Base-by-base conservation (phyloP, 2,113 vertebrate species). In the Todiramphus chloris region DNA sequence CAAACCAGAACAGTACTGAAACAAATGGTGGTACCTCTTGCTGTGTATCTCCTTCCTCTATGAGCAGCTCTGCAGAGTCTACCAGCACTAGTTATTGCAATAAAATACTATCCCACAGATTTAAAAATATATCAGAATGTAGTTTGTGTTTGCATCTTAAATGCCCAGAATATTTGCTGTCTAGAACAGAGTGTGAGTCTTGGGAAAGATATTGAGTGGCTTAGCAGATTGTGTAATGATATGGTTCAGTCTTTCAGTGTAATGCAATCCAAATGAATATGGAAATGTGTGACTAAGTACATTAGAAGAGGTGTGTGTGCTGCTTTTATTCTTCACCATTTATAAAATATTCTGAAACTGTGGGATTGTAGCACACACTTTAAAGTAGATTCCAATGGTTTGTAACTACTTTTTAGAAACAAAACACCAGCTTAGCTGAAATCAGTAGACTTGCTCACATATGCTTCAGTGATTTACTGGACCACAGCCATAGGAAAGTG, bases 261-360 rank as follows among this genome's bases (percentile, higher is more conserved):
- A 81, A 72, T 17, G 31, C 31, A 82, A 50, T 35, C 37, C 58
- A 55, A 86, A 89, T 86, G 33, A 91, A 73, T 91, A 84, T 58
- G 73, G 86, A 93, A 94, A 94, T 89, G 6, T 84, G 33, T 90
- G 76, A 89, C 73, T 84, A 78, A 93, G 39, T 69, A 62, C 15
- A 16, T 82, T 73, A 90, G 62, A 84, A 58, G 74, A 92, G 58
- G 62, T 73, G n/a, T 2, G 4, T 73, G 46, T 66, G 43, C 27
- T 81, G 68, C 24, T 89, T 95, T 89, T 81, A 25, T 89, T 90
- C 69, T 83, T 30, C 44, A 76, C 77, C 84, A 62, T 91, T 94
- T 73, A 46, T 17, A n/a, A 56, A 79, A 58, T 84, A 92, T 82
- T 90, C 58, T 82, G 81, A 82, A 90, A 92, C 76, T 79, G 18